Conservation (phyloP, 2,113 vertebrate species). For the Macquaria australasica region DNA sequence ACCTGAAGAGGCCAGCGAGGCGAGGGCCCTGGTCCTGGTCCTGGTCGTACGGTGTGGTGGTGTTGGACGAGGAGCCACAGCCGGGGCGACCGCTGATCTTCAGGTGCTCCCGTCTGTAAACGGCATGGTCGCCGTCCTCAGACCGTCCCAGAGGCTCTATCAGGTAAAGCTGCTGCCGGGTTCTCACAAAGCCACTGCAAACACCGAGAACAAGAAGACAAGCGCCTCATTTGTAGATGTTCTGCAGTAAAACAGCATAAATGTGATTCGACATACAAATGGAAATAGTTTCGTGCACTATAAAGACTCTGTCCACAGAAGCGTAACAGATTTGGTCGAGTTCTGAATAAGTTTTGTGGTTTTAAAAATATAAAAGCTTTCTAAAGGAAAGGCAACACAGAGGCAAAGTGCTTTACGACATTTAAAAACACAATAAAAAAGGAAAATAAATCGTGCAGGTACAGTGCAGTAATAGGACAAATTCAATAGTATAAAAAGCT, state of each 20-base stretch:
- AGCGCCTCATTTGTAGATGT: background rate
- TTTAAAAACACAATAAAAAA: background rate
- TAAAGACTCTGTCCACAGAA: background rate
- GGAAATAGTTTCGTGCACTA: background rate
- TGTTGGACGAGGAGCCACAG: conserved; percentile 60
- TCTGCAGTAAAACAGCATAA: background rate
- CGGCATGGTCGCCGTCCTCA: conserved; percentile 75
- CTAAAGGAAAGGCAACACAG: too few species aligned
- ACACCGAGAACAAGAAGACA: background rate
- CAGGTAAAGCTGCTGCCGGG: conserved; percentile 82
- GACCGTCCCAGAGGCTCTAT: conserved; percentile 88
- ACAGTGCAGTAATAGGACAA: background rate
- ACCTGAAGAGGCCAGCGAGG: conserved; percentile 79
- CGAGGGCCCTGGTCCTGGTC: conserved; percentile 72
- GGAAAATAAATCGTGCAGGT: background rate
- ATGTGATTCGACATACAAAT: background rate
- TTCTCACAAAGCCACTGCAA: conserved; percentile 87
- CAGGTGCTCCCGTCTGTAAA: conserved; percentile 87
- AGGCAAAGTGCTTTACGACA: background rate
- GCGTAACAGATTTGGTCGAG: too few species aligned
- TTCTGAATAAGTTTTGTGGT: background rate
- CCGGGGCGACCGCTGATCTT: conserved; percentile 48
- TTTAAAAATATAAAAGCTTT: background rate
- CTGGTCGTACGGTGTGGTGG: conserved; percentile 31
- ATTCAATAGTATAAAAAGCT: too few species aligned